Evolutionary conservation across 2,888 invertebrate genomes (phyloP).

Genomic region (Tipula lateralis): DNA sequence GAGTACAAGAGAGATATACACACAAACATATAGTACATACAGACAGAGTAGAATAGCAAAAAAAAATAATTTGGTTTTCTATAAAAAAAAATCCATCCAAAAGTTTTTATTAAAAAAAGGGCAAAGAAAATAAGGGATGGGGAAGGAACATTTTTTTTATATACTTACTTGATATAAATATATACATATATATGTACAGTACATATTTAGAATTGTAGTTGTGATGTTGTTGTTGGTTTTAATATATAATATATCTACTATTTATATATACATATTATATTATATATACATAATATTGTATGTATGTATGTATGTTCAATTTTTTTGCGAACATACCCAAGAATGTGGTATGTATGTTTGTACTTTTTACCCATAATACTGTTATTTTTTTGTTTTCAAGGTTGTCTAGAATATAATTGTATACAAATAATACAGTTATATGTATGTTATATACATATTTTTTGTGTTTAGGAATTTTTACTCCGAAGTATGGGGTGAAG

Average conservation of each 20-base stretch:
- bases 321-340: not conserved
- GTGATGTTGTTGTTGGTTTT: not conserved
- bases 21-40: not conserved
- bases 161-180: not conserved
- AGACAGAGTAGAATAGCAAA: not conserved
- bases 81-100: not conserved
- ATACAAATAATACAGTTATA: not conserved
- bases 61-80: not conserved
- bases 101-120: not conserved
- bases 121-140: not conserved
- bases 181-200: not conserved
- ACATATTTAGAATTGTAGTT: not conserved
- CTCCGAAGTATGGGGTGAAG: not conserved
- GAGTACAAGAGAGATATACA: not conserved
- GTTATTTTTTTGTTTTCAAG: not conserved
- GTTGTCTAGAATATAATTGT: conserved; percentile 9
- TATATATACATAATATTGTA: not conserved
- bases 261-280: not conserved
- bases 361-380: not conserved
- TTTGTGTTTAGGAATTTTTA: not conserved
- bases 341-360: not conserved
- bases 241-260: not conserved
- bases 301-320: not conserved
- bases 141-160: not conserved
- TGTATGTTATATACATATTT: not conserved